phyloP scores from a whole-genome alignment of 2,113 vertebrate species.

The Lophotis ruficrista region DNA sequence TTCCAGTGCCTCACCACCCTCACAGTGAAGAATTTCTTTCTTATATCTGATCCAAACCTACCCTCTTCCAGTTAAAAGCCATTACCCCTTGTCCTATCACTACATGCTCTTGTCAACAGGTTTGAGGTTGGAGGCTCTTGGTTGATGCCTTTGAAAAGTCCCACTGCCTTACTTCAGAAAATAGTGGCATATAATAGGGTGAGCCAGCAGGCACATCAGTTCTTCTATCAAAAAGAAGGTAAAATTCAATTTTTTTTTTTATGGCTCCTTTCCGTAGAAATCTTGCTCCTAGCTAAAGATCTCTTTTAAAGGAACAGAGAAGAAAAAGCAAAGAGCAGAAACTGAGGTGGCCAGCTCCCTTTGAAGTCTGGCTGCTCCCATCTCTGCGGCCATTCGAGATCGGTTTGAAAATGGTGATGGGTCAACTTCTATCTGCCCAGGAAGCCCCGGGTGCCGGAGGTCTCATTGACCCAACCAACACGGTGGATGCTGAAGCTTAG shows the following conservation, averaged over 20 bases:
- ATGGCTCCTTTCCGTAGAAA: neutral
- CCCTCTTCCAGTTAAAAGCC: no score
- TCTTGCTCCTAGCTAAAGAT: neutral
- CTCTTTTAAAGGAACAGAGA: neutral
- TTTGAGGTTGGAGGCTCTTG: neutral
- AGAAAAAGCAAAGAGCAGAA: neutral
- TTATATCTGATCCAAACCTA: no score
- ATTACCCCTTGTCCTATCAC: no score
- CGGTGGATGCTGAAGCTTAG: neutral
- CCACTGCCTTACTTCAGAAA: neutral
- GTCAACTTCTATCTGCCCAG: neutral
- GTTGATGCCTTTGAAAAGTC: neutral
- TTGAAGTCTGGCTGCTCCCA: neutral
- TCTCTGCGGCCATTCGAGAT: neutral
- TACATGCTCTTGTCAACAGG: no score
- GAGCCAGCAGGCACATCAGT: neutral
- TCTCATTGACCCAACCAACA: neutral
- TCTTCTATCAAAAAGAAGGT: neutral
- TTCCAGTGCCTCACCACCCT: no score
- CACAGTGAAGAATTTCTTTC: no score
- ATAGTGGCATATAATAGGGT: fast-evolving
- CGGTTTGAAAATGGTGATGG: neutral
- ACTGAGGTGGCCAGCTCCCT: neutral
- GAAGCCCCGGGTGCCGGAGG: neutral
- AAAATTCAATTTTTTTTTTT: neutral